Conservation (phyloP, 1,140 invertebrate species). For the Chlorops oryzae region DNA sequence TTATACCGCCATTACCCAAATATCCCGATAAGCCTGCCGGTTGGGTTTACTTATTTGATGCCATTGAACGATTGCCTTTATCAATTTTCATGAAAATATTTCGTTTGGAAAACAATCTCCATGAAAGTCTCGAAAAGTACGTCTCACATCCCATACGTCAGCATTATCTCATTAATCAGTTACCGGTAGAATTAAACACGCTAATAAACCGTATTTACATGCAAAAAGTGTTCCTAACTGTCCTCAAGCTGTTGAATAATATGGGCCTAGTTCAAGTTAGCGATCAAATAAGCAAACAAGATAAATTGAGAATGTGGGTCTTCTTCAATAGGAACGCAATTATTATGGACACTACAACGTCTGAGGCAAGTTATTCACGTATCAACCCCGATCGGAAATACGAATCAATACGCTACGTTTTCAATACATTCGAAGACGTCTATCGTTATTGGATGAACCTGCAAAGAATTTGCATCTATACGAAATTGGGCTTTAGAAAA, state of each 20-base stretch:
- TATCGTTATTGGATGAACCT: conserved; percentile 70
- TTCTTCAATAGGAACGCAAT: conserved; percentile 60
- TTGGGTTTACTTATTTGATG: conserved; percentile 69
- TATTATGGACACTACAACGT: conserved; percentile 66
- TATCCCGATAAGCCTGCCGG: conserved; percentile 60
- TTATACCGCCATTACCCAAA: conserved; percentile 62
- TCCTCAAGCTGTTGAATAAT: conserved; percentile 55
- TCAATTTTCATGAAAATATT: conserved; percentile 65
- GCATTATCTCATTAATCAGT: conserved; percentile 57
- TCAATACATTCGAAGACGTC: conserved; percentile 54
- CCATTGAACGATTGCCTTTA: conserved; percentile 65
- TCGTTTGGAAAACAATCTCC: conserved; percentile 53
- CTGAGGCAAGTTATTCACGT: conserved; percentile 57
- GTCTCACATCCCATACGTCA: conserved; percentile 63
- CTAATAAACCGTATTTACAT: conserved; percentile 39
- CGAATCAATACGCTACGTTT: conserved; percentile 52
- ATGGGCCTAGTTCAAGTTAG: conserved; percentile 61
- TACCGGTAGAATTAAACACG: conserved; percentile 15
- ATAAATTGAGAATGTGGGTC: conserved; percentile 58
- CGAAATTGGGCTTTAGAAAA: conserved; percentile 54
- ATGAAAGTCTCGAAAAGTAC: conserved; percentile 56
- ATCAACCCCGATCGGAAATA: conserved; percentile 56
- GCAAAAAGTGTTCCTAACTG: conserved; percentile 62
- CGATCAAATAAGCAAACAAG: conserved; percentile 58
- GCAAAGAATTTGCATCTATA: conserved; percentile 62